phyloP scores from a whole-genome alignment of 2,113 vertebrate species.

The Labeo catla region DNA sequence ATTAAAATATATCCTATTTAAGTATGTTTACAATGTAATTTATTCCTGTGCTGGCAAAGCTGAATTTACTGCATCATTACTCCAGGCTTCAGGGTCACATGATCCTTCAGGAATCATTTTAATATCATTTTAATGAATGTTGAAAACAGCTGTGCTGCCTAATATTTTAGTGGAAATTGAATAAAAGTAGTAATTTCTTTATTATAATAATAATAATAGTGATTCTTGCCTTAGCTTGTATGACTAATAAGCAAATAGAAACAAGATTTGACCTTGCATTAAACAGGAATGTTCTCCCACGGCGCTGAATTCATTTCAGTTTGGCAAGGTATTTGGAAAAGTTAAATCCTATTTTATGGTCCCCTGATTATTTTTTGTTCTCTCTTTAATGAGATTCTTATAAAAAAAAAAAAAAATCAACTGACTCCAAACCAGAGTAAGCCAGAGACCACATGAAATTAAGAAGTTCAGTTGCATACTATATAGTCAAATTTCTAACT shows the following conservation, averaged over 20 bases:
- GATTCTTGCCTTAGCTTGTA: not conserved
- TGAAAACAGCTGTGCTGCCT: not conserved
- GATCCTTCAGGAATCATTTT: not conserved
- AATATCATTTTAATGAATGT: not conserved
- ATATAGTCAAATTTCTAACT: not conserved
- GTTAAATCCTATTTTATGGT: conserved; percentile 34
- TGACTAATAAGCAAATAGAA: not conserved
- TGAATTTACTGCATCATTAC: no score
- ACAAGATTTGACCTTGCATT: not conserved
- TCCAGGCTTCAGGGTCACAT: not conserved
- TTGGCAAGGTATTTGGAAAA: conserved; percentile 15
- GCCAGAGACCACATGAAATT: not conserved
- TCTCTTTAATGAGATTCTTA: conserved; percentile 5
- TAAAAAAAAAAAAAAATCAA: not conserved
- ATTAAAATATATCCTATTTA: no score
- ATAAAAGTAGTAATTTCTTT: not conserved
- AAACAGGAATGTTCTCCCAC: conserved; percentile 35
- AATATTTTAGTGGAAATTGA: not conserved
- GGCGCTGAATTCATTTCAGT: conserved; percentile 1
- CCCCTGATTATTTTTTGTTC: not conserved
- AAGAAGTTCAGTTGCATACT: not conserved
- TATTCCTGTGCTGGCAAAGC: no score
- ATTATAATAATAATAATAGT: not conserved
- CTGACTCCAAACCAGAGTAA: not conserved
- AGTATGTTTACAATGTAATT: no score